Percentiles rank a stretch among this genome's conserved stretches.
phyloP scores from a whole-genome alignment of 2,888 invertebrate species.

The Perizoma flavofasciatum region DNA sequence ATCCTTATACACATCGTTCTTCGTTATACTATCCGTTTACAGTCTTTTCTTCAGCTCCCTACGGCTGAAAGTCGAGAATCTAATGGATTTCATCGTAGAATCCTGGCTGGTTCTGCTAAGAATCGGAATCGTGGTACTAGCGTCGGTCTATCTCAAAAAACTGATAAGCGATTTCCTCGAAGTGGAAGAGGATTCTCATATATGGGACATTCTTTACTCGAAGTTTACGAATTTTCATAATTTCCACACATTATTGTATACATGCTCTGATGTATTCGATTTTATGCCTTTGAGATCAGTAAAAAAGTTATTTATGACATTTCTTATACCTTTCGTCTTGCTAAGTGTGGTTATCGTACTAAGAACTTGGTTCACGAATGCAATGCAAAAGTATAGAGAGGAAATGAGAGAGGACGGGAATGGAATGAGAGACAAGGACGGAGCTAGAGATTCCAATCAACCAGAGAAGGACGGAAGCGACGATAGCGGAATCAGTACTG shows the following conservation, averaged over 20 bases:
- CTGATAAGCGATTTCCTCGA: constrained; percentile 61
- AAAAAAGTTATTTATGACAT: constrained; percentile 76
- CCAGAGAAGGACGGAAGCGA: constrained; percentile 55
- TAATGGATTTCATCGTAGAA: constrained; percentile 59
- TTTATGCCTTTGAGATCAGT: constrained; percentile 85
- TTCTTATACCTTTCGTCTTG: constrained; percentile 84
- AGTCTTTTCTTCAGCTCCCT: constrained; percentile 65
- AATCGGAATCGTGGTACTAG: constrained; percentile 44
- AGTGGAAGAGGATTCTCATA: constrained; percentile 85
- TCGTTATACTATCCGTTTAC: constrained; percentile 66
- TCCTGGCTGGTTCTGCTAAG: constrained; percentile 57
- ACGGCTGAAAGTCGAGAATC: constrained; percentile 59
- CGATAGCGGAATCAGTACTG: constrained; percentile 81
- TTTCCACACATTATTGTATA: constrained; percentile 91
- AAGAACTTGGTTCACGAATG: constrained; percentile 60
- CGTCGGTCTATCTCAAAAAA: constrained; percentile 71
- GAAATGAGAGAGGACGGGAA: constrained; percentile 39
- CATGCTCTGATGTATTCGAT: constrained; percentile 90
- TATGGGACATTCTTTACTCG: constrained; percentile 88
- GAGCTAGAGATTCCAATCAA: constrained; percentile 18
- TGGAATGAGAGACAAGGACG: constrained; percentile 31
- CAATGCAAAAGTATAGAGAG: constrained; percentile 33
- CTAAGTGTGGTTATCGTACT: constrained; percentile 67
- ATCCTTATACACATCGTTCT: constrained; percentile 76
- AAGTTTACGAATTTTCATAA: constrained; percentile 87